Conservation (phyloP, 2,888 invertebrate genomes). For the Matsumyia berberina region DNA sequence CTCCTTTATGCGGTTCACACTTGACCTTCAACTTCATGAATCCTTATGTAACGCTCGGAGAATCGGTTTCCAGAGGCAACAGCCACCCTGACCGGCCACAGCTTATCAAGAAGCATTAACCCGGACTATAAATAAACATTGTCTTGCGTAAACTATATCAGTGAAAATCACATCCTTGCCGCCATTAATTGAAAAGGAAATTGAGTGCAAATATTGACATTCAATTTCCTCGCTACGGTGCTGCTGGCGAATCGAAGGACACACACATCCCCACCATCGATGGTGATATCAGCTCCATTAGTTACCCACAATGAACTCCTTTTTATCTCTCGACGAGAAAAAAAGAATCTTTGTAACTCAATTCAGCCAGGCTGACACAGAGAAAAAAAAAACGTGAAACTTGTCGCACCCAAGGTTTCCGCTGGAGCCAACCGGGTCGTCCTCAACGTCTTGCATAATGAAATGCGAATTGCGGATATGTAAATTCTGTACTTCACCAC, state of each 20-base stretch:
- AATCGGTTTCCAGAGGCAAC: neutral
- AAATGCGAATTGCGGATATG: no score
- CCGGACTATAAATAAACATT: conserved; percentile 20
- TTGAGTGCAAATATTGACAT: conserved; percentile 60
- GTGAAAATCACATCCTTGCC: conserved; percentile 9
- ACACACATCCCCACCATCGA: conserved; percentile 3
- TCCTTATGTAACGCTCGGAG: neutral
- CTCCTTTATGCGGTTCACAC: neutral
- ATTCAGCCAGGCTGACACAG: neutral
- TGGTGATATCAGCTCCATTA: conserved; percentile 40
- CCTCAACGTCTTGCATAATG: neutral
- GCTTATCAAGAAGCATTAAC: conserved; percentile 17
- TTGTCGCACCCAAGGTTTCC: neutral
- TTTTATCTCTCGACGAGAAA: no score
- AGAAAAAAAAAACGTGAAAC: neutral
- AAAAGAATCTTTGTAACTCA: neutral
- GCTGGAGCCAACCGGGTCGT: neutral
- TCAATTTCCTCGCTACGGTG: conserved; percentile 30
- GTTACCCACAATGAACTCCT: conserved; percentile 8
- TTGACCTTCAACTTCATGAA: conserved; percentile 12
- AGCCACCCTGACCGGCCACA: conserved; percentile 7
- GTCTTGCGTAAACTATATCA: conserved; percentile 6
- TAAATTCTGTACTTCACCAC: no score
- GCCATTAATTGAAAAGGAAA: conserved; percentile 41
- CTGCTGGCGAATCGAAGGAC: neutral